These are phyloP conservation scores for Leptopterna dolabrata DNA, from an alignment of 2,888 invertebrate genomes.

Conservation along the genomic window DNA sequence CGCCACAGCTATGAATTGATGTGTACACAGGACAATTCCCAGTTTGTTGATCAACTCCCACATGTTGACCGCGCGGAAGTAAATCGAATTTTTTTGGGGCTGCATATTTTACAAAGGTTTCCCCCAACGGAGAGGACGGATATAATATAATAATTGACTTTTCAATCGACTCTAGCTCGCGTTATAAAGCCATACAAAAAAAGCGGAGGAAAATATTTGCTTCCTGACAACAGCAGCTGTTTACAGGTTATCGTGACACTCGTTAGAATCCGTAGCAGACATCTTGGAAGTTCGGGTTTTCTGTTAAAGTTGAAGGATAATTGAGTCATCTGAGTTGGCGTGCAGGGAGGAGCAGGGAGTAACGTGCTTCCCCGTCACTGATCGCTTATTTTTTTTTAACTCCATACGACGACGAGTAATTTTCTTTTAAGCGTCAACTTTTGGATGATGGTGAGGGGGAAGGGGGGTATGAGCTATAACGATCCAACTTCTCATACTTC, in stretches of 20 bases:
- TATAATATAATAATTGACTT: not conserved
- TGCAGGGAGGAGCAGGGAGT: slow-evolving; percentile 19
- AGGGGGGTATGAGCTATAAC: not conserved
- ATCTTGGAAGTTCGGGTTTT: not conserved
- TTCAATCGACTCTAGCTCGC: not conserved
- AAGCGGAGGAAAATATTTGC: not conserved
- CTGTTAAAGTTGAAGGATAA: slow-evolving; percentile 28
- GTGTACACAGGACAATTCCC: not conserved
- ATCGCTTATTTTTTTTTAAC: not conserved
- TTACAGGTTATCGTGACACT: slow-evolving; percentile 16
- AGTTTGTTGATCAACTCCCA: not conserved
- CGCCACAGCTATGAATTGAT: not conserved
- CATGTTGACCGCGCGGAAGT: not conserved
- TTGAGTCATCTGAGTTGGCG: slow-evolving; percentile 35
- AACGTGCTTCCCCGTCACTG: not conserved
- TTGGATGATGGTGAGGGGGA: not conserved
- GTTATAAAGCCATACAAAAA: not conserved
- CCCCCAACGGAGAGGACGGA: not conserved
- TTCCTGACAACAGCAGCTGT: not conserved
- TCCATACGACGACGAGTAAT: not conserved
- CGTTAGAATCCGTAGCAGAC: slow-evolving; percentile 21
- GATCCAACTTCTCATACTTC: not conserved
- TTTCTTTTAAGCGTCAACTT: not conserved
- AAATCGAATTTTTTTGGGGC: not conserved
- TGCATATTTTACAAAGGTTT: not conserved